Percentiles rank a stretch among this genome's conserved stretches.
Evolutionary conservation across 2,113 vertebrate species (phyloP).

Genomic region (Piprites chloris): DNA sequence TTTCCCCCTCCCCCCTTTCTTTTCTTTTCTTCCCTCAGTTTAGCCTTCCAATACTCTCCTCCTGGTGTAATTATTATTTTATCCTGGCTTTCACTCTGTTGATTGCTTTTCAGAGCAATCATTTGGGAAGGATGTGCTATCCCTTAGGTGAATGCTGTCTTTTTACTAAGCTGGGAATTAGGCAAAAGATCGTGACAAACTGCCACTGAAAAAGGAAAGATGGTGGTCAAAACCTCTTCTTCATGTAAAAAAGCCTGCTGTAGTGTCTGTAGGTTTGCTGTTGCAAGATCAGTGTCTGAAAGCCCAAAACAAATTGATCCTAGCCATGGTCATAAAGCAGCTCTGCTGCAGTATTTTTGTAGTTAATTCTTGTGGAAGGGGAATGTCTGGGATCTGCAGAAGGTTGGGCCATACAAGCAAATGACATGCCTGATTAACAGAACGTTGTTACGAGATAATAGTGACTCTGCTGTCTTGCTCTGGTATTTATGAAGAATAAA

Average conservation of each 20-base stretch:
- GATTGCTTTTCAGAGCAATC: background rate
- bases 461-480: constrained; percentile 24
- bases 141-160: background rate
- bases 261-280: background rate
- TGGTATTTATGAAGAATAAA: constrained; percentile 42
- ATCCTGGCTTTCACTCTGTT: background rate
- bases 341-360: background rate
- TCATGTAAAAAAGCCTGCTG: background rate
- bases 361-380: constrained; percentile 14
- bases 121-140: background rate
- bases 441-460: background rate
- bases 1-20: no score
- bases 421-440: constrained; percentile 41
- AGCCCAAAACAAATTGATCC: background rate
- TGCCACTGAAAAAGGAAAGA: background rate
- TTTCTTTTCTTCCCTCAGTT: background rate
- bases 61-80: background rate
- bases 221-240: background rate
- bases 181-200: background rate
- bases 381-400: background rate
- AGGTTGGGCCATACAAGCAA: constrained; percentile 25
- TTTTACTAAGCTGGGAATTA: background rate
- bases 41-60: background rate
- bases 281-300: background rate
- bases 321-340: background rate